These are phyloP conservation scores for Drosophila paranaensis DNA, from an alignment of 2,888 invertebrate species.

Conservation along the genomic window DNA sequence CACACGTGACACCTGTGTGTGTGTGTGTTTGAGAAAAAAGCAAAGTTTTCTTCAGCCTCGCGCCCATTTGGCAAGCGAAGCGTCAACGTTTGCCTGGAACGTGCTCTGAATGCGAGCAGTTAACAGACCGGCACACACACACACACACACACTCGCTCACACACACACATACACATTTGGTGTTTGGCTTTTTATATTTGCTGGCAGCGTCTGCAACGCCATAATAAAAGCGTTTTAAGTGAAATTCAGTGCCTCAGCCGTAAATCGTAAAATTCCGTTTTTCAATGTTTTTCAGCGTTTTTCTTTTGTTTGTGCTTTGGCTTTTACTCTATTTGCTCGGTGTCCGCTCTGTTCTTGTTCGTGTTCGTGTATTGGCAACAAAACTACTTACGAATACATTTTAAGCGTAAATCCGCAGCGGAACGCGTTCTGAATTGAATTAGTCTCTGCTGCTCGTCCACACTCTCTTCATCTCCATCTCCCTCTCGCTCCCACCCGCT, in stretches of 20 bases:
- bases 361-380: constrained; percentile 41
- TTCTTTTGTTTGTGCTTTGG: constrained; percentile 24
- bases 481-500: neutral
- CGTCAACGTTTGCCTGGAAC: constrained; percentile 73
- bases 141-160: constrained; percentile 10
- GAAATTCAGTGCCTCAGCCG: constrained; percentile 74
- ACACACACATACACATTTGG: constrained; percentile 16
- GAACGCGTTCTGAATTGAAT: constrained; percentile 70
- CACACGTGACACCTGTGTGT: constrained; percentile 28
- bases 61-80: constrained; percentile 69
- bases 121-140: constrained; percentile 41
- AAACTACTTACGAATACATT: constrained; percentile 55
- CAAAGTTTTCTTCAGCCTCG: constrained; percentile 54
- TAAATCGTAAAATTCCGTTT: constrained; percentile 77
- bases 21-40: constrained; percentile 45
- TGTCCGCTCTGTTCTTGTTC: constrained; percentile 6
- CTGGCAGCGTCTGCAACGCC: constrained; percentile 41
- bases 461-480: neutral
- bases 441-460: constrained; percentile 28
- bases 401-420: constrained; percentile 51
- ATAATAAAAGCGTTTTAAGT: constrained; percentile 78
- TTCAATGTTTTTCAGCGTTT: constrained; percentile 73
- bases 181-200: constrained; percentile 38
- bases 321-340: constrained; percentile 27
- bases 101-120: constrained; percentile 72